phyloP scores from a whole-genome alignment of 2,888 invertebrate species.

The Magallana nippona region DNA sequence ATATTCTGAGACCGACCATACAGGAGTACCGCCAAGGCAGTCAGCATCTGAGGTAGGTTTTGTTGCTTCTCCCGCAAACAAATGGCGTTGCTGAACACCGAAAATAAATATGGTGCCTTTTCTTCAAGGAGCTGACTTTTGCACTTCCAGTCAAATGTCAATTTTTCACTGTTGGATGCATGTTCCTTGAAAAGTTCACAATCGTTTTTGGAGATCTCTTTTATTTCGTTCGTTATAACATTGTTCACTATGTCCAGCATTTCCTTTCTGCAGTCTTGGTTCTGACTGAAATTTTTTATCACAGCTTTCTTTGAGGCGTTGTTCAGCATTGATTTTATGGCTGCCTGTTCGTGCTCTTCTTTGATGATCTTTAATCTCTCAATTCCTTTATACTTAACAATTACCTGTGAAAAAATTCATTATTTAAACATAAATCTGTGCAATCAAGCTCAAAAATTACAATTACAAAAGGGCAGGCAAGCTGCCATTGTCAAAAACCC shows the following conservation, averaged over 20 bases:
- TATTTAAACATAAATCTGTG: not conserved
- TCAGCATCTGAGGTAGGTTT: constrained; percentile 5
- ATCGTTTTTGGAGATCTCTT: not conserved
- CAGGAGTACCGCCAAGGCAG: not conserved
- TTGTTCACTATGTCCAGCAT: constrained; percentile 17
- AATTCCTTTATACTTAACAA: constrained; percentile 8
- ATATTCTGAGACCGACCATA: not conserved
- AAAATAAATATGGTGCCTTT: not conserved
- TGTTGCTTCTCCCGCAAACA: not conserved
- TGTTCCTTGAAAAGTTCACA: constrained; percentile 12
- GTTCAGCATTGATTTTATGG: constrained; percentile 14
- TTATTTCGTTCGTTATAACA: not conserved
- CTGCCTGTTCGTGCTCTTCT: constrained; percentile 1
- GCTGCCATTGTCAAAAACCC: too few relatives aligned
- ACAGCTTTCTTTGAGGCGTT: not conserved
- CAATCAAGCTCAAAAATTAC: too few relatives aligned
- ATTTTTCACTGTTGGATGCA: not conserved
- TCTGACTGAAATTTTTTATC: not conserved
- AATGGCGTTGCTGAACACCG: not conserved
- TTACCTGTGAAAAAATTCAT: not conserved
- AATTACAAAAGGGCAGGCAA: too few relatives aligned
- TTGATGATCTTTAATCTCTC: constrained; percentile 3
- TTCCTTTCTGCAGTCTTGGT: constrained; percentile 12
- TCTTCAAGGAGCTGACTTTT: not conserved
- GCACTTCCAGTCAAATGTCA: not conserved